Evolutionary conservation across 2,797 vertebrate species (phyloP), one percentile per base, ranked within the genome.

Genomic region (Poeciliopsis paucimaculata): DNA sequence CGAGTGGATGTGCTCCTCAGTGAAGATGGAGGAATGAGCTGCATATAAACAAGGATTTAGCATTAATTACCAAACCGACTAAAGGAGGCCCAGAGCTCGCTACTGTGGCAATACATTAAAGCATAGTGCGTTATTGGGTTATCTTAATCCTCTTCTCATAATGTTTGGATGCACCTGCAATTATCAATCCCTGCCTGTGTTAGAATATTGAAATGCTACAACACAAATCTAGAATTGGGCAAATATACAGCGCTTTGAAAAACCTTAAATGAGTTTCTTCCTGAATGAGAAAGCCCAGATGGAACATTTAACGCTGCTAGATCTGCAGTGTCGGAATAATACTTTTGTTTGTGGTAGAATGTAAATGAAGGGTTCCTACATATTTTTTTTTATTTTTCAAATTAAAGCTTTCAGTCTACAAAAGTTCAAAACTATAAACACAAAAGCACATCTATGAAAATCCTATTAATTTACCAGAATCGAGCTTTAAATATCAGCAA

Each of bases 11-110:
- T 64, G 84, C 84, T 85, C 73, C 70, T 77, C 13, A 39, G 71
- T 66, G 77, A 85, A 75, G 73, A 85, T 31, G 75, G 79, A 90
- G 77, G 79, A 87, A 66, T 15, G 85, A 89, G 83, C 75, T 81
- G 85, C 82, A 90, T 84, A 87, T 89, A 71, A 85, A 88, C 70
- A 78, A 62, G 85, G 86, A 81, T 80, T 90, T 82, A 46, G 73
- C 76, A 83, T 88, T 77, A 86, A 90, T 89, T 86, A 88, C 79
- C 46, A 74, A 76, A 75, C 16, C 55, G 72, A 77, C 46, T n/a
- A 26, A 86, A 80, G 83, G 57, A 3, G 64, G 78, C 79, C 71
- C 1, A 2, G 4, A 57, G 80, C 72, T 23, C 15, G 26, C 60
- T 71, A 68, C 78, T 60, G 46, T 45, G 66, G 51, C 49, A 36